A percentile compares a stretch with the other conserved stretches of the same genome.
These are phyloP conservation scores for Mesocricetus auratus DNA, from an alignment of 2,113 vertebrate species.

Conservation along the genomic window DNA sequence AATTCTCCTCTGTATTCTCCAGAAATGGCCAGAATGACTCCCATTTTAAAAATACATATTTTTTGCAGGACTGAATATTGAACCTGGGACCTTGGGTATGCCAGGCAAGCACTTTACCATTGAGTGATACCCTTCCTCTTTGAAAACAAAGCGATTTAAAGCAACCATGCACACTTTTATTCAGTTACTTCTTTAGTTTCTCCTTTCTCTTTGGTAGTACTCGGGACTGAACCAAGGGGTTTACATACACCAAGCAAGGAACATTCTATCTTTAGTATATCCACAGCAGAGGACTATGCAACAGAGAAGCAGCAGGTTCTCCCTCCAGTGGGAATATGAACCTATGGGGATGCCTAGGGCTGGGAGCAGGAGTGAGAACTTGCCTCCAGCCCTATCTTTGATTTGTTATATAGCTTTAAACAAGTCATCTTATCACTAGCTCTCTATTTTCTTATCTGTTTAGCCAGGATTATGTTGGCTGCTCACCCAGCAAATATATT, in stretches of 20 bases:
- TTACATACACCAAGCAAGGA: too few relatives aligned
- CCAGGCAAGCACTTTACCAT: background rate
- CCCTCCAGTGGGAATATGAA: background rate
- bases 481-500: slow-evolving; percentile 80
- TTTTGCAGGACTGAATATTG: background rate
- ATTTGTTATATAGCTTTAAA: slow-evolving; percentile 71
- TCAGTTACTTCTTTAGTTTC: background rate
- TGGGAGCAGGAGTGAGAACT: background rate
- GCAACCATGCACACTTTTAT: background rate
- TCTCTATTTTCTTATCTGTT: slow-evolving; percentile 79
- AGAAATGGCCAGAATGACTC: background rate
- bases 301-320: rapidly evolving
- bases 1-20: slow-evolving; percentile 41
- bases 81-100: background rate
- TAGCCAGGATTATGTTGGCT: slow-evolving; percentile 79
- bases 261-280: background rate
- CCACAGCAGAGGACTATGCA: background rate
- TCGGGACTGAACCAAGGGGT: background rate
- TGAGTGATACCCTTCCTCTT: background rate
- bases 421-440: slow-evolving; percentile 68
- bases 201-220: background rate
- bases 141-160: background rate
- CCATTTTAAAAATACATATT: background rate
- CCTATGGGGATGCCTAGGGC: background rate
- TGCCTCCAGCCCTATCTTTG: background rate